Percentiles rank a stretch among this genome's conserved stretches.
Evolutionary conservation across 1,140 invertebrate species (phyloP).

Genomic region (Aphelinus certus): DNA sequence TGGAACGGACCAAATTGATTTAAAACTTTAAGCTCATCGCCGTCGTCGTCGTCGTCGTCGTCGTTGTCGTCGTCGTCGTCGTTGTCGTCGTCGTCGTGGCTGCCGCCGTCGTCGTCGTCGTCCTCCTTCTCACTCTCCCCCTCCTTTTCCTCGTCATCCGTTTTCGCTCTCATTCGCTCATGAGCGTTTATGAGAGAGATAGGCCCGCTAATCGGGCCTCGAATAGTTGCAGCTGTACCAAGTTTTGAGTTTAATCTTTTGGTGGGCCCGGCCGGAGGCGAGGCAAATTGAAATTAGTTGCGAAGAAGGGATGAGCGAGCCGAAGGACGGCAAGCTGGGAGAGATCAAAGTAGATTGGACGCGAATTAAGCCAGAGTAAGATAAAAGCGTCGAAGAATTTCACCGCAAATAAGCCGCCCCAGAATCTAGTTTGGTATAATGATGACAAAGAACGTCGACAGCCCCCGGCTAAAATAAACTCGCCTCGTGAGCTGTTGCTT

Average conservation of each 20-base stretch:
- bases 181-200: conserved; percentile 14
- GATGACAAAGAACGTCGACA: too few species aligned
- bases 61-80: not conserved
- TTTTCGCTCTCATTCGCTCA: conserved; percentile 16
- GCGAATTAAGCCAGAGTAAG: conserved; percentile 21
- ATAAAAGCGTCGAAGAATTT: conserved; percentile 20
- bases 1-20: conserved; percentile 32
- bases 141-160: too few species aligned
- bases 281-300: conserved; percentile 30
- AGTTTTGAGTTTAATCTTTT: conserved; percentile 34
- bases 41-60: not conserved
- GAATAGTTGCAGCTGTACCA: conserved; percentile 16
- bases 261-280: not conserved
- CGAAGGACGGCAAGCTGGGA: not conserved
- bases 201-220: conserved; percentile 15
- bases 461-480: too few species aligned
- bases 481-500: too few species aligned
- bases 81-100: not conserved
- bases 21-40: conserved; percentile 31
- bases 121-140: not conserved
- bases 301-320: not conserved
- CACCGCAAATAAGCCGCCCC: conserved; percentile 6
- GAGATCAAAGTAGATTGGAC: conserved; percentile 29
- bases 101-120: not conserved
- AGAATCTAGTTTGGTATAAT: not conserved